Base-by-base conservation (phyloP, 2,113 vertebrate species). In the Erinaceus europaeus region DNA sequence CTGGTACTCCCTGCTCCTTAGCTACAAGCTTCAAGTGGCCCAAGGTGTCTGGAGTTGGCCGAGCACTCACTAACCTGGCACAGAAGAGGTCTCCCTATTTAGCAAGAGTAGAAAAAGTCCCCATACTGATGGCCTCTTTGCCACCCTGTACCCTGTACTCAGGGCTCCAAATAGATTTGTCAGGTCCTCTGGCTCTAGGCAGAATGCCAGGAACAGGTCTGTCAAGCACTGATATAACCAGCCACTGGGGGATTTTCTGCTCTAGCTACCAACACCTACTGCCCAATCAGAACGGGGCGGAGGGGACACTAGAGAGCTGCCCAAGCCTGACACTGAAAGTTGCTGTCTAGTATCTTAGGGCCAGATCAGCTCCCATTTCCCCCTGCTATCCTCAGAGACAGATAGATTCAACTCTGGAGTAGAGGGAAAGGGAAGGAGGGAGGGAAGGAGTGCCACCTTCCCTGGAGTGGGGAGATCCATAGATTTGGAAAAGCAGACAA, bases 221-320 rank as follows among this genome's bases (percentile, higher is more conserved):
- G 76, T 76, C 69, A 80, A 59, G 61, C 46, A 48, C 23, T 0
- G 0, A n/a, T 32, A 10, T 59, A 27, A 50, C 36, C 34, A 61
- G 80, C 79, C 79, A 38, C 8, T 59, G 82, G 85, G 81, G 64
- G 82, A 90, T 64, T 93, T 91, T 88, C 90, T 71, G 69, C 75
- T 50, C 67, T 64, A 78, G 64, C 78, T 29, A 53, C 69, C 9
- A 7, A 36, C 27, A 17, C 34, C 25, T 74, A 64, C 74, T 48
- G 32, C 53, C 44, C 40, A 32, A 73, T 59, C 90, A 81, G 74
- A 72, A 25, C 23, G 72, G 69, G 46, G 42, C 46, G 36, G 32
- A 17, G 1, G 27, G 38, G n/a, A 25, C 36, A 29, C 29, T 9
- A 10, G 38, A 53, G 48, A 25, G 71, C 65, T 52, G 38, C 32